Base-by-base conservation (phyloP, 2,797 vertebrate genomes). In the Tauraco hartlaubi region DNA sequence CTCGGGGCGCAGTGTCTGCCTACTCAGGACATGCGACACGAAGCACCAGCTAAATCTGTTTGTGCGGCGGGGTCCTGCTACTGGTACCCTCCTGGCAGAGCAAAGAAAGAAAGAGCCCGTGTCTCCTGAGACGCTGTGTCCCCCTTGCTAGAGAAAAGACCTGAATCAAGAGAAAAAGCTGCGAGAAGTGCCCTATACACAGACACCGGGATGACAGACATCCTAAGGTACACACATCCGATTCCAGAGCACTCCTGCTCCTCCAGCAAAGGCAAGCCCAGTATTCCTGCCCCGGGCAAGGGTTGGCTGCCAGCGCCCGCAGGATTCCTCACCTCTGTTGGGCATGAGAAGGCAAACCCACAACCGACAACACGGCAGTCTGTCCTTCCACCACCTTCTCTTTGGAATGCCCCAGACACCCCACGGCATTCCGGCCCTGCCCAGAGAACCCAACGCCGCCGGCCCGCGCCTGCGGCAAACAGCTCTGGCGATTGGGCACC, bases 401-500 rank as follows among this genome's bases (percentile, higher is more conserved):
- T 22, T 6, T 1, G 19, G 39, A 41, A 41, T 41, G 39, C 39
- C 39, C 39, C 13, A 41, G 39, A 41, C 39, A 41, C 39, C 12
- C 39, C 39, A 41, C 6, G 39, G 39, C 39, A 41, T 14, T 41
- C 39, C 39, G 39, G 39, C 39, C 39, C 39, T 41, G 39, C 39
- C 39, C 39, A 14, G 11, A 46, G 15, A 63, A 28, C 31, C 19
- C 28, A 17, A 14, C 1, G 6, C 68, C 15, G 49, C 71, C 8
- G 6, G 56, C 62, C 16, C 2, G 2, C 35, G 51, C 71, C 51
- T 15, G 12, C 29, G 2, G 79, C 35, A 13, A 93, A 58, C 83
- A 54, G 91, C 37, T 59, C 90, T 39, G 61, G 62, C 85, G 86
- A 67, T 46, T 85, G 95, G 96, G 93, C 93, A 97, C 93, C 88